phyloP scores from a whole-genome alignment of 2,113 vertebrate species.

The Ovis canadensis region DNA sequence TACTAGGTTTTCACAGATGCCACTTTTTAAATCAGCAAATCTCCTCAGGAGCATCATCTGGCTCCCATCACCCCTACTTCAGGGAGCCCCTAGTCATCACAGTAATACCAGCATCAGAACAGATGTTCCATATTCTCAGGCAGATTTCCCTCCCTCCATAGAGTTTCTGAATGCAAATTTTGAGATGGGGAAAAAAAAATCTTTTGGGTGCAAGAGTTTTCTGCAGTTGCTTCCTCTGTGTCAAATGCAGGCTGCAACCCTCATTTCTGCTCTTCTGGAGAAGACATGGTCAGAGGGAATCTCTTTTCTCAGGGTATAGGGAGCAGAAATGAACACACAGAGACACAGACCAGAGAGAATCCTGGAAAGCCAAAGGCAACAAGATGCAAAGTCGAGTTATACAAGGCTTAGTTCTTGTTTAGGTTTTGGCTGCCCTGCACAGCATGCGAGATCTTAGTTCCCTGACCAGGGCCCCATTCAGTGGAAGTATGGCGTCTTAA shows the following conservation, averaged over 20 bases:
- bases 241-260: neutral
- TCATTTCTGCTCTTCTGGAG: neutral
- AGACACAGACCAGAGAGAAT: neutral
- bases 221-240: neutral
- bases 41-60: constrained; percentile 35
- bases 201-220: neutral
- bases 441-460: neutral
- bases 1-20: constrained; percentile 60
- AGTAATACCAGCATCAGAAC: neutral
- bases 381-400: neutral
- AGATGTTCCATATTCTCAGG: constrained; percentile 38
- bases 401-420: neutral
- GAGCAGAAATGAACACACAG: neutral
- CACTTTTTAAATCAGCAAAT: constrained; percentile 35
- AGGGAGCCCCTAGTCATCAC: neutral
- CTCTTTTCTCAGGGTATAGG: neutral
- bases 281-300: neutral
- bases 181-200: neutral
- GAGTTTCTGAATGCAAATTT: constrained; percentile 15
- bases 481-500: neutral
- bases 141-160: neutral
- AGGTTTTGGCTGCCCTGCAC: neutral
- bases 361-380: neutral
- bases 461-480: neutral
- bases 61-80: neutral